Evolutionary conservation across 2,113 vertebrate species (phyloP).

Genomic region (Ahaetulla prasina): DNA sequence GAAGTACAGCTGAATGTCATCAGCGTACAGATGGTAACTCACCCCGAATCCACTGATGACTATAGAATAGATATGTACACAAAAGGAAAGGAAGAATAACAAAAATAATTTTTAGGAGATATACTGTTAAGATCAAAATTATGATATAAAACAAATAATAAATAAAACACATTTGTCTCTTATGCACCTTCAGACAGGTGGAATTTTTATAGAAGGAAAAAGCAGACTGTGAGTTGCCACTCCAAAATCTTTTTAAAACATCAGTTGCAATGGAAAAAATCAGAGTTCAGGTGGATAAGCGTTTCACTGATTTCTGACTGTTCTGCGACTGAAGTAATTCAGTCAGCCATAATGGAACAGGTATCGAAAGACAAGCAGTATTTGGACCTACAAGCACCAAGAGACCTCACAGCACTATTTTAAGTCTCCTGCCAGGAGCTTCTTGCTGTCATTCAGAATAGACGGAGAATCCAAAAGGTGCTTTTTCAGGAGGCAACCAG

Average conservation of each 20-base stretch:
- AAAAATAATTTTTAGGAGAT: too few species aligned
- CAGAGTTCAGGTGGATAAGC: background rate
- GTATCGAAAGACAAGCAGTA: background rate
- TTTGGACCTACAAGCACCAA: background rate
- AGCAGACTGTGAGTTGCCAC: background rate
- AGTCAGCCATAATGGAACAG: too few species aligned
- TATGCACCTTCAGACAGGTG: background rate
- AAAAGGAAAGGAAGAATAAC: too few species aligned
- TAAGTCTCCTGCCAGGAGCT: background rate
- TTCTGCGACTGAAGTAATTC: background rate
- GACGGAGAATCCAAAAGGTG: background rate
- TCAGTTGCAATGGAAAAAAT: background rate
- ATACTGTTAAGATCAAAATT: too few species aligned
- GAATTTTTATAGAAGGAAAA: background rate
- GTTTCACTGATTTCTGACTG: background rate
- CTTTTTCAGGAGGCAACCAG: too few species aligned
- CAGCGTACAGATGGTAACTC: too few species aligned
- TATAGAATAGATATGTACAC: too few species aligned
- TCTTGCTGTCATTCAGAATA: background rate
- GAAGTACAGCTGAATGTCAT: too few species aligned
- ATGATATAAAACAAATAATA: too few species aligned
- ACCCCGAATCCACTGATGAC: too few species aligned
- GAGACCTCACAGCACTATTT: too few species aligned
- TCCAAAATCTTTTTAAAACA: background rate
- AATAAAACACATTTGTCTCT: background rate